Evolutionary conservation across 2,888 invertebrate species (phyloP), one percentile per base, ranked within the genome.

Genomic region (Ophion obscuratus): DNA sequence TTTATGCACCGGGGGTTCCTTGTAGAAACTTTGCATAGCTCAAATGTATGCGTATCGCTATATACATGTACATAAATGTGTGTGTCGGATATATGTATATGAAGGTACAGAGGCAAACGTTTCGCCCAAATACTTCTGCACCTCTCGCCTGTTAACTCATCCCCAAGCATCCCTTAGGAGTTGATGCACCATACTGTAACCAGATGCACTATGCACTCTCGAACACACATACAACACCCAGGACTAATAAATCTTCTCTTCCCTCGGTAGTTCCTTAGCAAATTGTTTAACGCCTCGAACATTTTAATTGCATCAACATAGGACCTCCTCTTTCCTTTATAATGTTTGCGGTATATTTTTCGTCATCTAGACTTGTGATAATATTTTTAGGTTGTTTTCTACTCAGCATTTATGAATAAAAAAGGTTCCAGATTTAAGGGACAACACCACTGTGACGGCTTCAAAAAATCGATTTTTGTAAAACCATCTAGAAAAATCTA

Each of bases 201-300:
- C 71, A 62, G 59, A 44, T 57, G 67, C 68, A 81, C 53, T 66
- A 36, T 66, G 59, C 36, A 68, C 27, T 59, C 61, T 6, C 24
- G 67, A 57, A 66, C 10, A 67, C 27, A 66, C 20, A 44, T 36
- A 31, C 36, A 53, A 36, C 61, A 31, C 53, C 17, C 53, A 53
- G 70, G n/a, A 40, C 44, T 47, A 27, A 27, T 64, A 47, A 53
- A 17, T 53, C 64, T 53, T 73, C 80, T 36, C 64, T 14, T 74
- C 47, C 44, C 47, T 77, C 70, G 36, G 74, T 82, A 70, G 79
- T 87, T 87, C 83, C 78, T 71, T 78, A 64, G 64, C 74, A 70
- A 73, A 87, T 88, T 88, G 79, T 78, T 83, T 87, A 78, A 82
- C 87, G 86, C 83, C 86, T 86, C 81, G 88, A 86, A 78, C 87